Base-by-base conservation (phyloP, 2,888 invertebrate genomes). In the Dioctria linearis region DNA sequence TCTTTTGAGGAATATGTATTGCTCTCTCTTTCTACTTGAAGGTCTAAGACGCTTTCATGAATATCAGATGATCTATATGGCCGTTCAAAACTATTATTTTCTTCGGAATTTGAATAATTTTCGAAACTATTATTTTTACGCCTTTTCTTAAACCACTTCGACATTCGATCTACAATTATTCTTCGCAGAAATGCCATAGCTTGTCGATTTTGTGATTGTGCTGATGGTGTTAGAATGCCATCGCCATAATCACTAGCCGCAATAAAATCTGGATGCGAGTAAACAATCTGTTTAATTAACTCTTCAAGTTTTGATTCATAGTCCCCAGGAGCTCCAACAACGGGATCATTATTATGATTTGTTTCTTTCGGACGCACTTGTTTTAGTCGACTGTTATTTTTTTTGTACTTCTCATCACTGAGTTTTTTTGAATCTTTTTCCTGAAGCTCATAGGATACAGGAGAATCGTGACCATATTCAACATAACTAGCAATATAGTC, bases 211-310 rank as follows among this genome's bases (percentile, higher is more conserved):
- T 88, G 88, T 3, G 79, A 67, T 0, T 84, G 83, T 46, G 85
- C 83, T 0, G 88, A 86, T 63, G 86, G 86, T 0, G 86, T 85
- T 57, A 87, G 66, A 2, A 83, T 82, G 11, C 87, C 86, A 8
- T 71, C 65, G 37, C 84, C 86, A 78, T 84, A 84, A 5, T 85
- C 80, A 46, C 81, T 76, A 40, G 82, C 84, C 3, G 87, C 85
- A n/a, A 86, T 82, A 49, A 87, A 87, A 5, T 85, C 85, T 2
- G 87, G 85, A 84, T 88, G 88, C 61, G 83, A 83, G 63, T 85
- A 84, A 3, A 88, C 83, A 69, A 88, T 86, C 49, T 86, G 85
- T 6, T 85, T 84, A 13, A 88, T 88, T 3, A 87, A 84, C 75
- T 84, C 84, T 80, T 88, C 87, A 79, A 88, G 84, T 3, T 86